Conservation (phyloP, 2,888 invertebrate species). For the Eudasyphora cyanicolor region DNA sequence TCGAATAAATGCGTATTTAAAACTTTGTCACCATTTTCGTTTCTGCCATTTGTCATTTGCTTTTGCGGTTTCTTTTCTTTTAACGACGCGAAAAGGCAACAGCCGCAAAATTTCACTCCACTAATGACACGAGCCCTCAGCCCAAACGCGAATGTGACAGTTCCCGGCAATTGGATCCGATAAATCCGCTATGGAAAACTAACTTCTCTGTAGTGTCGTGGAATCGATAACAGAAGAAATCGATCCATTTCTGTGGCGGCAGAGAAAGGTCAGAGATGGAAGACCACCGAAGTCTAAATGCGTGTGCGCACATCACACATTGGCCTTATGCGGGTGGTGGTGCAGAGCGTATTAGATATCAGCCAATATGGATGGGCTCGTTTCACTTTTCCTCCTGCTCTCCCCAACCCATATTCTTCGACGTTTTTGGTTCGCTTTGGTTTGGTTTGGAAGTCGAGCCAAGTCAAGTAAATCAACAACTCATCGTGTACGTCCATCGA, state of each 20-base stretch:
- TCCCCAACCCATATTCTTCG: not conserved
- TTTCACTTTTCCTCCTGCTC: slow-evolving; percentile 27
- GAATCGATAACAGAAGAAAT: slow-evolving; percentile 2
- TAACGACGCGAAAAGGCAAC: no score
- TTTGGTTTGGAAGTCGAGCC: no score
- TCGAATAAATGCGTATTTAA: slow-evolving; percentile 10
- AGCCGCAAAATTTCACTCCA: slow-evolving; percentile 6
- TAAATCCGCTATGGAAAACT: not conserved
- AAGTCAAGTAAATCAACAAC: slow-evolving; percentile 41
- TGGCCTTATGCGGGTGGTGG: not conserved
- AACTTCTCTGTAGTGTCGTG: not conserved
- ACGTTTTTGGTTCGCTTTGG: no score
- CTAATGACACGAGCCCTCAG: not conserved
- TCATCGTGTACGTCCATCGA: slow-evolving; percentile 38
- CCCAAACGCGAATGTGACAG: not conserved
- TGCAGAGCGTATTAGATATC: not conserved
- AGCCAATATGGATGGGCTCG: not conserved
- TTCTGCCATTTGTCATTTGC: slow-evolving; percentile 31
- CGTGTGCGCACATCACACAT: no score
- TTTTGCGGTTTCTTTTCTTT: slow-evolving; percentile 29
- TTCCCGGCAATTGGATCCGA: not conserved
- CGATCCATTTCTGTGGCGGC: slow-evolving; percentile 5
- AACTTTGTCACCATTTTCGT: slow-evolving; percentile 39
- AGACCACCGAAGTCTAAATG: not conserved
- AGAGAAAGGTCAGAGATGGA: not conserved